A percentile compares a stretch with the other conserved stretches of the same genome.
Evolutionary conservation across 2,797 vertebrate genomes (phyloP).

Genomic region (Mormyrops attenuatus): DNA sequence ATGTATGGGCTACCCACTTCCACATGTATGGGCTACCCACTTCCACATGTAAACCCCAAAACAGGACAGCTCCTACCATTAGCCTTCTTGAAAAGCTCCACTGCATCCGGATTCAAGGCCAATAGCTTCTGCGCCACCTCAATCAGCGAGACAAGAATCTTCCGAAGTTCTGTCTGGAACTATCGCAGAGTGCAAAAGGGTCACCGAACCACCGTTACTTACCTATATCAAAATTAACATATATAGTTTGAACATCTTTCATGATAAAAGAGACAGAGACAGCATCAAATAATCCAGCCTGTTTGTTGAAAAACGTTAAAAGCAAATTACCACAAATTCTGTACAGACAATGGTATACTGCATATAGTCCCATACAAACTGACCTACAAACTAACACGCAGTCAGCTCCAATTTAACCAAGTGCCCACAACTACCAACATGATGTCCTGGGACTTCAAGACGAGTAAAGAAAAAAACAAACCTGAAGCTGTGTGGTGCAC

Average conservation of each 20-base stretch:
- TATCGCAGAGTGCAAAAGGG: slow-evolving; percentile 41
- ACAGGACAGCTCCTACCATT: slow-evolving; percentile 65
- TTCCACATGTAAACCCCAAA: neutral
- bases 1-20: too few species aligned
- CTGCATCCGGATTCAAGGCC: slow-evolving; percentile 92
- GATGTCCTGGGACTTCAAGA: neutral
- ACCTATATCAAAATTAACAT: neutral
- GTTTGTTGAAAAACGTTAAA: neutral
- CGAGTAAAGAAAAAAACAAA: neutral
- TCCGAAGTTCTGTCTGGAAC: slow-evolving; percentile 98
- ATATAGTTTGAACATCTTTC: neutral
- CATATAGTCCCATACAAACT: neutral
- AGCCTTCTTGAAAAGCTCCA: slow-evolving; percentile 94
- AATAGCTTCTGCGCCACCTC: slow-evolving; percentile 97
- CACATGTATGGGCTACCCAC: too few species aligned
- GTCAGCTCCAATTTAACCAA: neutral
- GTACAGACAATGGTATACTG: neutral
- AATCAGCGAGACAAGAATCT: slow-evolving; percentile 93
- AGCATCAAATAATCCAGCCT: neutral
- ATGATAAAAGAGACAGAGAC: neutral
- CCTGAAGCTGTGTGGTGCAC: neutral
- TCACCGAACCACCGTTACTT: neutral
- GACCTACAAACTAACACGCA: neutral
- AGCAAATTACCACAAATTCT: neutral
- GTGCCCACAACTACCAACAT: neutral